phyloP scores from a whole-genome alignment of 2,888 invertebrate species.

The Arctia plantaginis region DNA sequence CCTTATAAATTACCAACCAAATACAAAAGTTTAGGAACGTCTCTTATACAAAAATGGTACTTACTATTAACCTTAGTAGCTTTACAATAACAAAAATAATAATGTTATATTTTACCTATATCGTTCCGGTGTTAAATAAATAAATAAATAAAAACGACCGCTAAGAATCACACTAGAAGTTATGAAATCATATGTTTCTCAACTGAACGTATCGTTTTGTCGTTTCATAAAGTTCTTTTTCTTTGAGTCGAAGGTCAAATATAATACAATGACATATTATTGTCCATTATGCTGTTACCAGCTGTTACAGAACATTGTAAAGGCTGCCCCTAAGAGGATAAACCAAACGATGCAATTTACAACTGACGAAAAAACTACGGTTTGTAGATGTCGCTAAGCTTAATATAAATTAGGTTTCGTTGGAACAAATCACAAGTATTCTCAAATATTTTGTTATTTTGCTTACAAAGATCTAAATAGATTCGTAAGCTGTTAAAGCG shows the following conservation, averaged over 20 bases:
- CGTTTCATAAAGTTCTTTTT: neutral
- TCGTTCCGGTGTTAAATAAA: no score
- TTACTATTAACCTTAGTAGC: no score
- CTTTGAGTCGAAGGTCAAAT: neutral
- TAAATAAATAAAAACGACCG: no score
- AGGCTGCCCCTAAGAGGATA: conserved; percentile 9
- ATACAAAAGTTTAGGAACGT: no score
- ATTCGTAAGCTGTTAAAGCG: neutral
- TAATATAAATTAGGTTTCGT: conserved; percentile 34
- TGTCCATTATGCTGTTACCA: no score
- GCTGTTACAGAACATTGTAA: conserved; percentile 17
- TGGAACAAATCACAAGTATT: conserved; percentile 27
- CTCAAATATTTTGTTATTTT: conserved; percentile 19
- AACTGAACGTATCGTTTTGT: neutral
- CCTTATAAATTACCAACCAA: no score
- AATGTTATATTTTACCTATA: no score
- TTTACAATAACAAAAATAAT: no score
- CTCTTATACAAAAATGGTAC: no score
- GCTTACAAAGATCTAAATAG: neutral
- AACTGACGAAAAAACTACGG: conserved; percentile 30
- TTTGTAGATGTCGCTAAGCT: conserved; percentile 33
- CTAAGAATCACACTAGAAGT: neutral
- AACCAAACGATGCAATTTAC: conserved; percentile 32
- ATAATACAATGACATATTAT: neutral
- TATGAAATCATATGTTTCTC: neutral